phyloP scores from a whole-genome alignment of 1,140 invertebrate genomes.

The Eubasilissa regina region DNA sequence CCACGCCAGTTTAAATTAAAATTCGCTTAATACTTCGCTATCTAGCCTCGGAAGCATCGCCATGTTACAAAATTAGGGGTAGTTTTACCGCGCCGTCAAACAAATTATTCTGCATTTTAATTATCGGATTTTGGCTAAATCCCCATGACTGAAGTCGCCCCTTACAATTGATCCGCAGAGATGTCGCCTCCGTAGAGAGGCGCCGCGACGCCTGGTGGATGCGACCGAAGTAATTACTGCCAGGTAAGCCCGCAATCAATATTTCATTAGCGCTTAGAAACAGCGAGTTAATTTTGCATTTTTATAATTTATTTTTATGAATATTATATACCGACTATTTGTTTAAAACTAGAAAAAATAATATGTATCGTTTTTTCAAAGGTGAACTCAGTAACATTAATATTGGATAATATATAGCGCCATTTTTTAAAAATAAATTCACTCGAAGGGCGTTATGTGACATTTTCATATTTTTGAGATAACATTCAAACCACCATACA shows the following conservation, averaged over 20 bases:
- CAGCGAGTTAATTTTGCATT: not conserved
- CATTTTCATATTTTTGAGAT: too few species aligned
- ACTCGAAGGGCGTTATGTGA: too few species aligned
- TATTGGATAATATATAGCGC: not conserved
- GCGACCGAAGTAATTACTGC: constrained; percentile 2
- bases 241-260: constrained; percentile 39
- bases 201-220: not conserved
- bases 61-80: constrained; percentile 33
- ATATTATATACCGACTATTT: too few species aligned
- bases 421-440: too few species aligned
- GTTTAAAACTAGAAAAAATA: too few species aligned
- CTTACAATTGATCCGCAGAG: constrained; percentile 9
- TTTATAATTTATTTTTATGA: not conserved
- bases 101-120: constrained; percentile 58
- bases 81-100: constrained; percentile 46
- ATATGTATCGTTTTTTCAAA: too few species aligned
- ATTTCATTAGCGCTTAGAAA: constrained; percentile 18
- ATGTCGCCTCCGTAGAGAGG: not conserved
- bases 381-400: too few species aligned
- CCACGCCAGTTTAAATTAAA: too few species aligned
- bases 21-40: too few species aligned
- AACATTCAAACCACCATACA: too few species aligned
- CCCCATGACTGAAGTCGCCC: not conserved
- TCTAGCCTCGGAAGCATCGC: too few species aligned
- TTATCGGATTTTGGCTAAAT: constrained; percentile 55